A percentile compares a stretch with the other conserved stretches of the same genome.
phyloP scores from a whole-genome alignment of 2,888 invertebrate genomes.

The Poecilobothrus nobilitatus region DNA sequence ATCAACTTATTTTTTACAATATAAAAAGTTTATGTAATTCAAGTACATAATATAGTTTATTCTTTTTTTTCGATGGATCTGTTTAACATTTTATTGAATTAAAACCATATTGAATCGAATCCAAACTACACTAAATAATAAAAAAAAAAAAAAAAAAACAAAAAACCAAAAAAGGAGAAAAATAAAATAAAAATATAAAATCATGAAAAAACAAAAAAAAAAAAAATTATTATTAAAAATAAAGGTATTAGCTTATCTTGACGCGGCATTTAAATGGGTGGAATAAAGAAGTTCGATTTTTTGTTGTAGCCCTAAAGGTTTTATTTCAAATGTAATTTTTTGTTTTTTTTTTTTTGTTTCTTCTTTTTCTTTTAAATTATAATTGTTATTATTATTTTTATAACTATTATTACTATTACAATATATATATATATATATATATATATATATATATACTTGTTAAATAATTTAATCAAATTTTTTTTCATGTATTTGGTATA shows the following conservation, averaged over 20 bases:
- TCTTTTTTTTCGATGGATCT: too few relatives aligned
- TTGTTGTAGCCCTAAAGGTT: background rate
- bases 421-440: background rate
- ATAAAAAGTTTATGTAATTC: too few relatives aligned
- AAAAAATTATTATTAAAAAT: background rate
- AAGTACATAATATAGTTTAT: too few relatives aligned
- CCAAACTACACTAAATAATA: background rate
- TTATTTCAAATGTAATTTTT: background rate
- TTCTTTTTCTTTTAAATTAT: too few relatives aligned
- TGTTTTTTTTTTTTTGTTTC: too few relatives aligned
- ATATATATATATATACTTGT: background rate
- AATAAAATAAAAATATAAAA: background rate
- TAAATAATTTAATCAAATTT: background rate
- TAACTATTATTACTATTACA: background rate
- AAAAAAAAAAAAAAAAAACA: background rate
- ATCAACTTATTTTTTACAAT: too few relatives aligned
- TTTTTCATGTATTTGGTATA: too few relatives aligned
- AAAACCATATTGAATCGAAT: background rate
- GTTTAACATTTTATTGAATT: too few relatives aligned
- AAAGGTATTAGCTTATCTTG: background rate
- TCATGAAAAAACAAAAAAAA: background rate
- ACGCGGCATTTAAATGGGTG: conserved; percentile 6
- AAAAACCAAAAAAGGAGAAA: background rate
- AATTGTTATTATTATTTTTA: background rate
- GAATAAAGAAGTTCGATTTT: background rate